These are phyloP conservation scores for Sarcophaga caerulescens DNA, from an alignment of 2,888 invertebrate genomes.

Conservation along the genomic window DNA sequence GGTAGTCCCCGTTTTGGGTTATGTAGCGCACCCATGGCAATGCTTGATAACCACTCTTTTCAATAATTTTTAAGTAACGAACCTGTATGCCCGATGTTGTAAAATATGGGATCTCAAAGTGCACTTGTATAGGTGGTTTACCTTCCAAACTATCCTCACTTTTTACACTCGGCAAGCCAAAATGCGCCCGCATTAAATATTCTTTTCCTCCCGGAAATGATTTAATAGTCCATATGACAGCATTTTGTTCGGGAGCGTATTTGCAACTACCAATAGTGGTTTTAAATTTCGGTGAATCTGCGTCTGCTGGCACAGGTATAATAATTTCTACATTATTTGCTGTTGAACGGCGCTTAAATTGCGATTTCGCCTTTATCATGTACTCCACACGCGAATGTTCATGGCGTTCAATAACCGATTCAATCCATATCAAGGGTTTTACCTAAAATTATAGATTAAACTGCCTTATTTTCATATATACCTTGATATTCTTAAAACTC, in stretches of 20 bases:
- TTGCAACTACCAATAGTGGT: conserved; percentile 98
- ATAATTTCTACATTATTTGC: conserved; percentile 99
- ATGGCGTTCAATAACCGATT: conserved; percentile 98
- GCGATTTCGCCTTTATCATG: conserved; percentile 99
- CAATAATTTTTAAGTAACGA: conserved; percentile 87
- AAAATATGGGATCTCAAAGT: conserved; percentile 99
- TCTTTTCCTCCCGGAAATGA: conserved; percentile 99
- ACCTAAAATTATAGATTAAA: conserved; percentile 77
- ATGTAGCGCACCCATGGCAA: conserved; percentile 99
- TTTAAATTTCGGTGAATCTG: conserved; percentile 99
- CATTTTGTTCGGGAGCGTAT: conserved; percentile 98
- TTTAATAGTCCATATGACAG: conserved; percentile 98
- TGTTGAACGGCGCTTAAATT: conserved; percentile 98
- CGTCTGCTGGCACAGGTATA: conserved; percentile 97
- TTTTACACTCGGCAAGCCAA: conserved; percentile 97
- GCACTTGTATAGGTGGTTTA: conserved; percentile 98
- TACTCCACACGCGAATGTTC: conserved; percentile 98
- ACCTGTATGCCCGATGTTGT: conserved; percentile 99
- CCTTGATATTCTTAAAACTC: conserved; percentile 60
- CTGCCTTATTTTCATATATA: background rate
- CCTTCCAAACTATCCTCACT: conserved; percentile 95
- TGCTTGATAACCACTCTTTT: conserved; percentile 99
- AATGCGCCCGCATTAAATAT: conserved; percentile 98
- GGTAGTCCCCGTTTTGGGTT: conserved; percentile 99
- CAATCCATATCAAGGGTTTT: conserved; percentile 99